A percentile compares a stretch with the other conserved stretches of the same genome.
Conservation (phyloP, 2,888 invertebrate genomes). For the Cyclophora punctaria region DNA sequence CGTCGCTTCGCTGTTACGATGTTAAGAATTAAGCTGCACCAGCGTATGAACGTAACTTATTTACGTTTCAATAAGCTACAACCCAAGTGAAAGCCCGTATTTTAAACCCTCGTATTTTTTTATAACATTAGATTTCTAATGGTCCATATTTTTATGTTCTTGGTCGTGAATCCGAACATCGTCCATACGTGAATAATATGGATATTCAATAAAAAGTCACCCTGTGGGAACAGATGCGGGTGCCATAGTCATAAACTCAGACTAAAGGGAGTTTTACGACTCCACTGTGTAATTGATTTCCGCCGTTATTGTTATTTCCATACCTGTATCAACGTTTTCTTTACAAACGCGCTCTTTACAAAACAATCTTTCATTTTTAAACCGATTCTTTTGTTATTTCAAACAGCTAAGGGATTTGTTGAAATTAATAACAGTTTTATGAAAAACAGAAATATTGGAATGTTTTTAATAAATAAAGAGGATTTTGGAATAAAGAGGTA, state of each 20-base stretch:
- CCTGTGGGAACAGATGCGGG: conserved; percentile 37
- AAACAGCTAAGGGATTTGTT: too few species aligned
- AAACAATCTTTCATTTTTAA: neutral
- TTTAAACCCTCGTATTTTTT: conserved; percentile 9
- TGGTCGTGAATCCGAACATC: conserved; percentile 25
- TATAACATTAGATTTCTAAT: conserved; percentile 13
- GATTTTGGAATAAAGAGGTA: too few species aligned
- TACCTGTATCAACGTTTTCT: conserved; percentile 8
- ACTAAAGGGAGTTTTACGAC: conserved; percentile 34
- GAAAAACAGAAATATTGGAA: too few species aligned
- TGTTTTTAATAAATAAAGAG: too few species aligned
- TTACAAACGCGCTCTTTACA: neutral
- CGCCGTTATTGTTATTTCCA: conserved; percentile 23
- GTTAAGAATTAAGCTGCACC: neutral
- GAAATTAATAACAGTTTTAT: too few species aligned
- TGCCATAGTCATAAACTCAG: conserved; percentile 35
- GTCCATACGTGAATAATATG: conserved; percentile 31
- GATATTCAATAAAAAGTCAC: conserved; percentile 37
- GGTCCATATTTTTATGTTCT: conserved; percentile 16
- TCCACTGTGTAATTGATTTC: conserved; percentile 34
- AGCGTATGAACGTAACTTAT: neutral
- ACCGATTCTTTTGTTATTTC: too few species aligned
- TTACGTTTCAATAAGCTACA: neutral
- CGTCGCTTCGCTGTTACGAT: neutral
- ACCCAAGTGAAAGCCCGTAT: neutral